Conservation (phyloP, 2,113 vertebrate species). For the Platichthys stellatus region DNA sequence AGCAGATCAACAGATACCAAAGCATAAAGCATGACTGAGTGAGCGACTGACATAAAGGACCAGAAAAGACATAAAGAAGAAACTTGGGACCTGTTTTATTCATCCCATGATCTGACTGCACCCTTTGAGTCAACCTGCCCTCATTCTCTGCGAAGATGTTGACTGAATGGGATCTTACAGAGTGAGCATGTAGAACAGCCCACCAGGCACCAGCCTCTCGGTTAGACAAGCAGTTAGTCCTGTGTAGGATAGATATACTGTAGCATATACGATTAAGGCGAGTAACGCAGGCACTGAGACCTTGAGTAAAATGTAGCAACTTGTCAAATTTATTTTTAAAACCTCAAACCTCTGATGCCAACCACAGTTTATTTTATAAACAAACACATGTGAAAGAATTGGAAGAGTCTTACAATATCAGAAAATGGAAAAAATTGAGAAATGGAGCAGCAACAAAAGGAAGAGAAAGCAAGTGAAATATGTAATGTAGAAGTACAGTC, state of each 20-base stretch:
- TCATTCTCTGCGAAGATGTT: background rate
- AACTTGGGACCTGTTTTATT: background rate
- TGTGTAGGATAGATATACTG: background rate
- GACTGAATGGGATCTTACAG: constrained; percentile 1
- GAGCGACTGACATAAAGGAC: constrained; percentile 2
- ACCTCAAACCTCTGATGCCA: no score
- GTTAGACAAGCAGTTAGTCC: background rate
- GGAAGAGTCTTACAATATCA: no score
- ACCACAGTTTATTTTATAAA: no score
- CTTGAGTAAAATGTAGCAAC: background rate
- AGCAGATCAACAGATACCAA: constrained; percentile 9
- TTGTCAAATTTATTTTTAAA: background rate
- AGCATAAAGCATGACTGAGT: background rate
- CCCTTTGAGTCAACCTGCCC: background rate
- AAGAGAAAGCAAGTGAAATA: no score
- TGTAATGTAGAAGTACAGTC: no score
- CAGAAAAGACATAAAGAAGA: background rate
- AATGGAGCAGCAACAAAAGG: no score
- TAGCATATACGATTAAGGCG: background rate
- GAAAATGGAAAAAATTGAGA: no score
- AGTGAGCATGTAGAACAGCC: background rate
- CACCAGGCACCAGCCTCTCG: background rate
- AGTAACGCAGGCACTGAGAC: background rate
- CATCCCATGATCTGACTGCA: background rate
- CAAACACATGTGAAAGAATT: no score